These are phyloP conservation scores for Anadara kagoshimensis DNA, from an alignment of 1,140 invertebrate species.

Conservation along the genomic window DNA sequence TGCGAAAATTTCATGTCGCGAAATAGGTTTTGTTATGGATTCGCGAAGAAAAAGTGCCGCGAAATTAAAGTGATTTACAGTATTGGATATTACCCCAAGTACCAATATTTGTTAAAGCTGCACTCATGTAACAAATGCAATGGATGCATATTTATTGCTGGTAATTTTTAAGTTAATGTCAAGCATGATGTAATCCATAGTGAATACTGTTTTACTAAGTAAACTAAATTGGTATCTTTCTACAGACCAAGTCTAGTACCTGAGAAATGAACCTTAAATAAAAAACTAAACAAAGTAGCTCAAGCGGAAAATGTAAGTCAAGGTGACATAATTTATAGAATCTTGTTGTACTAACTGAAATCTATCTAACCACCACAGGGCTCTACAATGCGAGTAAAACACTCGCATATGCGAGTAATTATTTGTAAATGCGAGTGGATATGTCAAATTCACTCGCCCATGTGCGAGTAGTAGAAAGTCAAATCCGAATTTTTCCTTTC, in stretches of 20 bases:
- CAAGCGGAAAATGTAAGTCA: not conserved
- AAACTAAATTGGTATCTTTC: not conserved
- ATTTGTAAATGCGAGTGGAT: too few relatives aligned
- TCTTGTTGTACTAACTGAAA: not conserved
- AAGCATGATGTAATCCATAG: not conserved
- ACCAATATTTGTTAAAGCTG: not conserved
- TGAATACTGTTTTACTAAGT: not conserved
- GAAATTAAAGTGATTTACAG: too few relatives aligned
- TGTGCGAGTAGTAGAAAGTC: too few relatives aligned
- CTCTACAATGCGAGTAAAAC: too few relatives aligned
- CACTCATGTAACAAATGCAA: not conserved
- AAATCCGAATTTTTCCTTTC: too few relatives aligned
- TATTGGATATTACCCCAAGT: not conserved
- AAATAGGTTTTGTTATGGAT: too few relatives aligned
- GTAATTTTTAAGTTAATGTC: not conserved
- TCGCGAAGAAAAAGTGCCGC: too few relatives aligned
- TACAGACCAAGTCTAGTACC: not conserved
- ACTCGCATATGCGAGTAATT: too few relatives aligned
- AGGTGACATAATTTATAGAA: not conserved
- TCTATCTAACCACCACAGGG: too few relatives aligned
- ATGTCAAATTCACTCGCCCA: too few relatives aligned
- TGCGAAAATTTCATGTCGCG: too few relatives aligned
- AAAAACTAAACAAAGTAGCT: not conserved
- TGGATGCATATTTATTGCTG: not conserved
- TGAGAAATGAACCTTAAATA: not conserved